Percentiles rank a stretch among this genome's conserved stretches.
Evolutionary conservation across 2,888 invertebrate genomes (phyloP).

Genomic region (Pandemis corylana): DNA sequence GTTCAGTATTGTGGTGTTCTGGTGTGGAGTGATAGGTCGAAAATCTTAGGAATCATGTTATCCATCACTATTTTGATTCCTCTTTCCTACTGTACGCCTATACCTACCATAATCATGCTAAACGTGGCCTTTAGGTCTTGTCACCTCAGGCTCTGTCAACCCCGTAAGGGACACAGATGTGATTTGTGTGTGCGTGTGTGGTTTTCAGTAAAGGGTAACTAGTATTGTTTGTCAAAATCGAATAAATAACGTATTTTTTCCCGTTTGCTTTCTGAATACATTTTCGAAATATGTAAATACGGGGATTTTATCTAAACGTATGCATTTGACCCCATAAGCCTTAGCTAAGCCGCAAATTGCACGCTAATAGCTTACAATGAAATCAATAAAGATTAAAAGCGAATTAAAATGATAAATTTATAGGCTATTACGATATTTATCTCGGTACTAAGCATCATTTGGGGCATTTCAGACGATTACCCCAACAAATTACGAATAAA

Average conservation of each 20-base stretch:
- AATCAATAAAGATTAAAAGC: constrained; percentile 18
- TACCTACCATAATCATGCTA: too few species aligned
- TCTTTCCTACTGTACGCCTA: too few species aligned
- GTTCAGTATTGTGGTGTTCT: too few species aligned
- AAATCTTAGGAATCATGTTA: too few species aligned
- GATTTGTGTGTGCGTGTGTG: too few species aligned
- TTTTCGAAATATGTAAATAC: background rate
- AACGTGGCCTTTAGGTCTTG: too few species aligned
- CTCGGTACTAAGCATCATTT: constrained; percentile 61
- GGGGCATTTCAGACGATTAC: constrained; percentile 68
- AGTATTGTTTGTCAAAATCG: too few species aligned
- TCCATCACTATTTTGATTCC: too few species aligned
- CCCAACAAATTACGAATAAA: constrained; percentile 63
- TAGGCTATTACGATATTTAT: constrained; percentile 64
- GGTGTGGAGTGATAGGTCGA: too few species aligned
- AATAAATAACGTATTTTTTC: background rate
- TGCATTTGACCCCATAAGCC: background rate
- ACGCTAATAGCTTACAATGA: constrained; percentile 3
- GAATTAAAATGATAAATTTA: constrained; percentile 50
- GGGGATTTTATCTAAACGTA: background rate
- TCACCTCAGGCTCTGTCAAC: too few species aligned
- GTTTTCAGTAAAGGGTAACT: too few species aligned
- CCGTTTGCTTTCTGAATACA: background rate
- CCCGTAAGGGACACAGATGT: too few species aligned
- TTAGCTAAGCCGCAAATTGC: background rate